A percentile compares a stretch with the other conserved stretches of the same genome.
Evolutionary conservation across 2,888 invertebrate genomes (phyloP).

Genomic region (Watsonalla binaria): DNA sequence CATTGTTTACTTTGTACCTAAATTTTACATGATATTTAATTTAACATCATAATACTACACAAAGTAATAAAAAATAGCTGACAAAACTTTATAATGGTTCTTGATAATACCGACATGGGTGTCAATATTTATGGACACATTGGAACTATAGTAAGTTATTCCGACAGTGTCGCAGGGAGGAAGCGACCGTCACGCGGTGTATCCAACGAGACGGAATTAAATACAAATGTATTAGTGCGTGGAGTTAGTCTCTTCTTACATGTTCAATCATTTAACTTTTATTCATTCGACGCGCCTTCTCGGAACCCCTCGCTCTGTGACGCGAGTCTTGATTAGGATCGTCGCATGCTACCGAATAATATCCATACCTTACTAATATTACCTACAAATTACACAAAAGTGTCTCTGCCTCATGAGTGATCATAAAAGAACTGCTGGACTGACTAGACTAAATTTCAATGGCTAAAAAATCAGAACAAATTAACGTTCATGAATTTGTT

Average conservation of each 20-base stretch:
- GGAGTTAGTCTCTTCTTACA: slow-evolving; percentile 46
- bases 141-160: slow-evolving; percentile 43
- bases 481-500: no score
- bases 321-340: slow-evolving; percentile 59
- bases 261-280: slow-evolving; percentile 59
- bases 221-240: slow-evolving; percentile 58
- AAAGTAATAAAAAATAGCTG: no score
- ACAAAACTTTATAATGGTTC: no score
- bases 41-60: no score
- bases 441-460: no score
- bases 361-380: slow-evolving; percentile 12
- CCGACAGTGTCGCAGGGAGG: slow-evolving; percentile 59
- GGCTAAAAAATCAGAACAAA: no score
- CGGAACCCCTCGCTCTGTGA: slow-evolving; percentile 47
- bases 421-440: no score
- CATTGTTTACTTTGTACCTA: no score
- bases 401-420: no score
- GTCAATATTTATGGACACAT: background rate
- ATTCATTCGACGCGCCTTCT: slow-evolving; percentile 58
- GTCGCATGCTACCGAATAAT: slow-evolving; percentile 44
- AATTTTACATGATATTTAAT: no score
- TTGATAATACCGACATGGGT: background rate
- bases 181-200: slow-evolving; percentile 60
- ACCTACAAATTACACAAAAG: no score
- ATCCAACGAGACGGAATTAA: slow-evolving; percentile 69